A percentile compares a stretch with the other conserved stretches of the same genome.
These are phyloP conservation scores for Pseudachorutes palmiensis DNA, from an alignment of 1,140 invertebrate genomes.

Conservation along the genomic window DNA sequence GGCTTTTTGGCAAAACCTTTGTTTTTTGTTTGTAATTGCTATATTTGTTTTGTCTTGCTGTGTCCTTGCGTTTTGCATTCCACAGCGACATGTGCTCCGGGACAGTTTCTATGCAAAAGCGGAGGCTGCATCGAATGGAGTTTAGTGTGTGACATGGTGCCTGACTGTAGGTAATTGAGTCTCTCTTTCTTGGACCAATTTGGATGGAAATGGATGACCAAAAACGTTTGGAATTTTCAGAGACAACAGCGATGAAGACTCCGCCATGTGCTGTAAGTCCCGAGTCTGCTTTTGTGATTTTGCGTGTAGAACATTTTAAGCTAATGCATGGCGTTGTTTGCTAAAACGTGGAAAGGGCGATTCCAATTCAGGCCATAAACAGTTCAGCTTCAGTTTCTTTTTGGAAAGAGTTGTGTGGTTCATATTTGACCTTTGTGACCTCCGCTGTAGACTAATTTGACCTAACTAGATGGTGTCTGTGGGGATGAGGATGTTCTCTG, in stretches of 20 bases:
- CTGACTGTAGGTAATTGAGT: background rate
- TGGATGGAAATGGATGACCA: background rate
- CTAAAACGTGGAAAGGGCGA: too few relatives aligned
- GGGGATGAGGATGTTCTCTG: conserved; percentile 18
- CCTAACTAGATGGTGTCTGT: conserved; percentile 18
- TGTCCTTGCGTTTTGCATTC: background rate
- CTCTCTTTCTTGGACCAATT: background rate
- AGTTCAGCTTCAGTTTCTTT: background rate
- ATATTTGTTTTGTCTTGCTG: background rate
- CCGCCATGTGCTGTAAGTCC: background rate
- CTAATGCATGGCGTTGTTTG: background rate
- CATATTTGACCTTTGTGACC: background rate
- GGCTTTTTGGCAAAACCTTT: background rate
- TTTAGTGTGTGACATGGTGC: background rate
- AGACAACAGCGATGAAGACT: conserved; percentile 3
- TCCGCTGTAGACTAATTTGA: background rate
- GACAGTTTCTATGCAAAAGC: background rate
- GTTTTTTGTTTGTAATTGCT: background rate
- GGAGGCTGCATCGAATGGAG: conserved; percentile 1
- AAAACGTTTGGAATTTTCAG: background rate
- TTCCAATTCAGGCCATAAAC: background rate
- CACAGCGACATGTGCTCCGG: background rate
- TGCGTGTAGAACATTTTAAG: background rate
- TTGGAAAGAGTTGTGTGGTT: background rate
- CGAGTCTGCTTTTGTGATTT: background rate